Base-by-base conservation (phyloP, 2,797 vertebrate species). In the Dromococcyx pavoninus region DNA sequence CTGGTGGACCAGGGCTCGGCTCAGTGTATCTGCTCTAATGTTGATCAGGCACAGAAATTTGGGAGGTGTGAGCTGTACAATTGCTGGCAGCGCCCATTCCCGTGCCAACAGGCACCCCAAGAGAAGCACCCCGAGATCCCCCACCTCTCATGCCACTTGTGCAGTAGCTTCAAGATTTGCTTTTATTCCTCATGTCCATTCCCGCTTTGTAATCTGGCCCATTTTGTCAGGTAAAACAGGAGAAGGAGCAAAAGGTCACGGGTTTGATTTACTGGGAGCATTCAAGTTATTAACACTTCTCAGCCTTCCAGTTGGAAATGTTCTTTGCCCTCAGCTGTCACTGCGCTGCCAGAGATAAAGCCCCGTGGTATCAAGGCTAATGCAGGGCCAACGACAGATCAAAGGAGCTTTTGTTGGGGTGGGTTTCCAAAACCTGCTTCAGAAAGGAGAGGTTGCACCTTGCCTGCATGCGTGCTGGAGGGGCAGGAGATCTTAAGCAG, bases 231-330 rank as follows among this genome's bases (percentile, higher is more conserved):
- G 86, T 90, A 70, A 54, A 84, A 84, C 69, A 53, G 91, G 43
- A 77, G 51, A 65, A 74, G 67, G 92, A 91, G 91, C 83, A 48
- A 84, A 93, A 96, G 97, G 95, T 95, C 91, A 64, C 1, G 5
- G 30, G 61, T 66, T 84, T 74, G 4, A 19, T 74, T 91, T 83
- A 69, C 89, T 25, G 0, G 48, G 74, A 88, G 73, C 84, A 61
- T 71, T 60, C 4, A 30, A 80, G 67, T 82, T 92, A 54, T 75
- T 67, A 62, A 86, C 5, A 13, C 70, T 48, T 77, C 93, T 72
- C 79, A 24, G 41, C 71, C 50, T 70, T 84, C 75, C 74, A 24
- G 2, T 3, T 21, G 69, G 78, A 33, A 83, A 78, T 85, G 51
- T 33, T 69, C 88, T 70, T 67, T 81, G 92, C 74, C 70, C 39